phyloP scores from a whole-genome alignment of 2,797 vertebrate genomes.

The Schizopygopsis pylzovi region DNA sequence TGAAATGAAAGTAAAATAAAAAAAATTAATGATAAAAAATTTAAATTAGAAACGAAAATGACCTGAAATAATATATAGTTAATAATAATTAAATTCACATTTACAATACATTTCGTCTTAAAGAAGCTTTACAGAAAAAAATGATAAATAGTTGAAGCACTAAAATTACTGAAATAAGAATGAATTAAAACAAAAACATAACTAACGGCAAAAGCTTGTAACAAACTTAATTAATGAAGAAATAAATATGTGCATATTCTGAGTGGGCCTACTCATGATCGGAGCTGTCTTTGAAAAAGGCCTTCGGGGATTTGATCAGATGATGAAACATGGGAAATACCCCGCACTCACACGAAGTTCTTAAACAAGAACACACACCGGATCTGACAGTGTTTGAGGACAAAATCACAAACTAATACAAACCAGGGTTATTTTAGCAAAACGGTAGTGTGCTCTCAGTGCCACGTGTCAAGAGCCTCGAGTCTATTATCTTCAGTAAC shows the following conservation, averaged over 20 bases:
- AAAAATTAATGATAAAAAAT: background rate
- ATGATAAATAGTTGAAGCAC: background rate
- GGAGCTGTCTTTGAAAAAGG: background rate
- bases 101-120: background rate
- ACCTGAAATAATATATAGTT: background rate
- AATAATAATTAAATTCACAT: background rate
- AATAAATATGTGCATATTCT: background rate
- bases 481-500: slow-evolving; percentile 36
- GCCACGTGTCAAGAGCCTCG: slow-evolving; percentile 26
- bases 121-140: background rate
- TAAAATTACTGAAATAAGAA: background rate
- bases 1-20: background rate
- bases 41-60: too few species aligned
- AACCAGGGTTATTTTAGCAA: background rate
- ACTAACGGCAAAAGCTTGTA: too few species aligned
- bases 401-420: background rate
- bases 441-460: slow-evolving; percentile 10
- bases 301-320: background rate
- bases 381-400: background rate
- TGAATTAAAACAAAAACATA: too few species aligned
- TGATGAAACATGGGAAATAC: slow-evolving; percentile 18
- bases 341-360: background rate
- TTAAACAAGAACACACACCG: background rate
- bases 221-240: too few species aligned
- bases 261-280: background rate